Evolutionary conservation across 2,797 vertebrate genomes (phyloP), one percentile per base, ranked within the genome.

Genomic region (Microtus californicus): DNA sequence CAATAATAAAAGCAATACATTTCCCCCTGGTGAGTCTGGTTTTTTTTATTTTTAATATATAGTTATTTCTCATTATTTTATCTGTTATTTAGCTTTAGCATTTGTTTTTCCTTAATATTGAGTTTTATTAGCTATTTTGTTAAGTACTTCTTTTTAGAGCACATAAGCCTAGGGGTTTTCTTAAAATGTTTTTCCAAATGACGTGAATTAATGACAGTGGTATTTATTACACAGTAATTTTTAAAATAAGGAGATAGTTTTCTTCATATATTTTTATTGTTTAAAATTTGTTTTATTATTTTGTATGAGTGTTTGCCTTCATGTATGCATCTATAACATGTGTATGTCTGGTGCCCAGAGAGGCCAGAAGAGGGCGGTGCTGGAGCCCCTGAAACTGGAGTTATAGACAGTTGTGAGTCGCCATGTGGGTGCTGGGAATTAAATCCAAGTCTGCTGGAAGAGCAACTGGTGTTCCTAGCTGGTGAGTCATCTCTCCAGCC

Each of bases 1-100:
- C 13, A 82, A 8, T n/a, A 61, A 29, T 74, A 59, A 14, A 54
- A 89, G 82, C 34, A 59, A 43, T 81, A 71, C 15, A 78, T 90
- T 90, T 43, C 10, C 21, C 48, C 5, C 5, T 87, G 54, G 5
- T 69, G 54, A 95, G 71, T 83, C 21, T 37, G 29, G 90, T 74
- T 92, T 97, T 96, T 93, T 77, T 90, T 93, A 77, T 73, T 96
- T 96, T 93, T 77, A 78, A 1, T 67, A 54, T 76, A 40, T 92
- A 31, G 21, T 93, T 88, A 11, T 14, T 78, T 92, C 37, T 93
- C 6, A 14, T 93, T 88, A 14, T 93, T 88, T 86, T 12, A 27
- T 54, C 92, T 67, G 54, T 67, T 87, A 59, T 76, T 90, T 76
- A 43, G 5, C 87, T 95, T 95, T 77, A 73, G 69, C 45, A 25